These are phyloP conservation scores for Paraescarpia echinospica DNA, from an alignment of 1,140 invertebrate genomes.

Conservation along the genomic window DNA sequence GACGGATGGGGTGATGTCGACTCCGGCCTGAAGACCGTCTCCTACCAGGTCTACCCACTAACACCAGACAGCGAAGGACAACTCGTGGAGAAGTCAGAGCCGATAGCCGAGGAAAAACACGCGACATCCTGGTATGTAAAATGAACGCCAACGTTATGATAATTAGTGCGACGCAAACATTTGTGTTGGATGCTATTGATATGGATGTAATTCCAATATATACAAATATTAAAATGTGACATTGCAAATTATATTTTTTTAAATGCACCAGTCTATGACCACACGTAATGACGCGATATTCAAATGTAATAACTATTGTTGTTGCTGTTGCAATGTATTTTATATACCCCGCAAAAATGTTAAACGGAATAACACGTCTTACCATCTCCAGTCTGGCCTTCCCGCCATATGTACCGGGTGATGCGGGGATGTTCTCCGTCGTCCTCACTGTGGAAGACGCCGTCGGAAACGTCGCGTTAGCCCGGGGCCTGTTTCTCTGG, in stretches of 20 bases:
- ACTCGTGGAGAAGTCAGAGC: background rate
- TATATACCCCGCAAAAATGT: too few species aligned
- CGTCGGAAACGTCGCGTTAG: constrained; percentile 34
- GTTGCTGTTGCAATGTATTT: too few species aligned
- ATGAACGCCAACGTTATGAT: background rate
- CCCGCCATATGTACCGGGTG: constrained; percentile 14
- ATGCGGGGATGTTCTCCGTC: constrained; percentile 35
- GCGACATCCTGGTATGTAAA: background rate
- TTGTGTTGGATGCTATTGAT: background rate
- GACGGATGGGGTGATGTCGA: background rate
- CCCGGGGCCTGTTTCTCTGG: constrained; percentile 32
- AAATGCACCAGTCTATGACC: too few species aligned
- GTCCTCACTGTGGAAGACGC: constrained; percentile 31
- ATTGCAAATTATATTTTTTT: too few species aligned
- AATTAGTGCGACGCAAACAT: background rate
- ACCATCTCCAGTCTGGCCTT: background rate
- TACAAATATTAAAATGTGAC: too few species aligned
- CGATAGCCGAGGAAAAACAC: background rate
- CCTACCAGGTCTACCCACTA: background rate
- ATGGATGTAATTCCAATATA: too few species aligned
- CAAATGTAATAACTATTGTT: too few species aligned
- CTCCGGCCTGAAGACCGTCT: background rate
- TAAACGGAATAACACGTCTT: too few species aligned
- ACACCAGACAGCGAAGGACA: background rate
- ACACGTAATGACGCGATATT: too few species aligned